Evolutionary conservation across 2,888 invertebrate genomes (phyloP), one percentile per base, ranked within the genome.

Genomic region (Drosophila sordidula): DNA sequence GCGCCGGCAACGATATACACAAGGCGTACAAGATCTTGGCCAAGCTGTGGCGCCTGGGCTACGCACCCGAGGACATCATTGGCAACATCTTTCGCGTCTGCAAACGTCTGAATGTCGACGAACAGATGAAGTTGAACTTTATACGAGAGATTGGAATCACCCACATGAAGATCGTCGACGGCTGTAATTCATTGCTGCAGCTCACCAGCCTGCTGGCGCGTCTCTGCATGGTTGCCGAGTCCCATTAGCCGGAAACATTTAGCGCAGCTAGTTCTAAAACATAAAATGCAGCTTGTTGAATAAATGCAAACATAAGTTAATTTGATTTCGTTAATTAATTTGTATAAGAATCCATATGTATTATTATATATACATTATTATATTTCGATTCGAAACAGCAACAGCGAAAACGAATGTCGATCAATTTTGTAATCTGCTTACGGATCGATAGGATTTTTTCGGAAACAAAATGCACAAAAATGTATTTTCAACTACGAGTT

Each of bases 1-100:
- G 99, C 92, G 93, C 94, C 0, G 93, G 95, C 56, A 96, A 96
- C 42, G 96, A 98, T 87, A 95, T 98, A 66, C 95, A 96, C 67
- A 96, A 96, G 79, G 97, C 98, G 0, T 98, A 96, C 90, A 96
- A 96, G 94, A 94, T 97, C 50, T 94, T 99, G 90, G 95, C 96
- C 2, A 96, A 98, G 91, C 93, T 99, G 58, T 98, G 98, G 96
- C 95, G 95, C 88, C 93, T 98, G 76, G 99, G 99, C 0, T 99
- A 99, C 92, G 98, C 99, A 0, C 95, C 98, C 0, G 98, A 99
- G 92, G 99, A 99, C 93, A 97, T 99, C 45, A 97, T 99, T 83
- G 95, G 96, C 73, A 99, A 98, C 92, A 95, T 99, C 68, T 99
- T 99, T 93, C 95, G 98, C 79, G 98, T 99, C 26, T 95, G 97